phyloP scores from a whole-genome alignment of 2,113 vertebrate species.

The Poicephalus gulielmi region DNA sequence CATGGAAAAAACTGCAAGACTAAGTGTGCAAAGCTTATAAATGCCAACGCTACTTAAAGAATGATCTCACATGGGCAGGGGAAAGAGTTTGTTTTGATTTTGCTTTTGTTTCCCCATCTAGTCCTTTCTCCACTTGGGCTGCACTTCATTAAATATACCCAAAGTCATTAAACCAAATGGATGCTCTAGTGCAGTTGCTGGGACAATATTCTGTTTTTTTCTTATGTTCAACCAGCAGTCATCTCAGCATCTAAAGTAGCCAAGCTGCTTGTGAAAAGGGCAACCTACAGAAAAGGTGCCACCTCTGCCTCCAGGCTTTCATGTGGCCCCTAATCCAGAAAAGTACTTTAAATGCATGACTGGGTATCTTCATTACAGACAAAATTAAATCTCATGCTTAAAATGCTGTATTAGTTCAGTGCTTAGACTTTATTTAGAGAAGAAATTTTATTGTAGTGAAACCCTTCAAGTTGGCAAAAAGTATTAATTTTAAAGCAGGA shows the following conservation, averaged over 20 bases:
- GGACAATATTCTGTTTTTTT: not conserved
- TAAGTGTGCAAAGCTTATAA: not conserved
- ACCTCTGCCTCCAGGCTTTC: not conserved
- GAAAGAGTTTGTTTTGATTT: not conserved
- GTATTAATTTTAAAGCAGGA: not conserved
- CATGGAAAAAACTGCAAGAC: slow-evolving; percentile 36
- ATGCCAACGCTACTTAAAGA: not conserved
- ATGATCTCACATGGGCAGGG: not conserved
- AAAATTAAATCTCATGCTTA: not conserved
- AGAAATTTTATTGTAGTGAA: not conserved
- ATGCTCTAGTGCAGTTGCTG: not conserved
- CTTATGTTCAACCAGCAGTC: accelerated
- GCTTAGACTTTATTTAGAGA: not conserved
- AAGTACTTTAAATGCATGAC: not conserved
- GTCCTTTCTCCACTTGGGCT: slow-evolving; percentile 41
- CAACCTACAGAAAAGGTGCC: not conserved
- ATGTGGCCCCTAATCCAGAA: not conserved
- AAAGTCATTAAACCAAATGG: not conserved
- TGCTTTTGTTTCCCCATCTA: not conserved
- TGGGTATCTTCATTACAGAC: not conserved
- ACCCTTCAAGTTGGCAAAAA: not conserved
- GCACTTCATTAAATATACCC: not conserved
- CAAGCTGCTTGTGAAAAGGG: not conserved
- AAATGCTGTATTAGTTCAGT: not conserved
- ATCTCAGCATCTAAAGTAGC: not conserved